Conservation (phyloP, 1,140 invertebrate species). For the Condylostylus longicornis region DNA sequence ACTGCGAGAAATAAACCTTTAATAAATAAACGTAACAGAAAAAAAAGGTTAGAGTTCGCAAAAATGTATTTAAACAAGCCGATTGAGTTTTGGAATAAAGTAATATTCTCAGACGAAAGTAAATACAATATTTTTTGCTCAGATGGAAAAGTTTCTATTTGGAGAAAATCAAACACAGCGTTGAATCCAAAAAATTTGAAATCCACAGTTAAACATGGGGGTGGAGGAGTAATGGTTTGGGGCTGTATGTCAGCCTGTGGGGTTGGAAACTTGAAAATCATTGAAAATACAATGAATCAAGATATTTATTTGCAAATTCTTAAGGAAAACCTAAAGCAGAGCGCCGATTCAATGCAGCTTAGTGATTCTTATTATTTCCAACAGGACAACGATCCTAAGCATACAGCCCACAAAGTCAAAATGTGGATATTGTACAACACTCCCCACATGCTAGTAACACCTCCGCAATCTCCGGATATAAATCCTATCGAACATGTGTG, state of each 20-base stretch:
- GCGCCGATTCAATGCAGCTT: slow-evolving; percentile 9
- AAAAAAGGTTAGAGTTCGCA: slow-evolving; percentile 13
- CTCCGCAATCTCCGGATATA: slow-evolving; percentile 24
- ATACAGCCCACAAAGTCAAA: slow-evolving; percentile 13
- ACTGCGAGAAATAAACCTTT: slow-evolving; percentile 10
- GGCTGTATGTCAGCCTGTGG: slow-evolving; percentile 17
- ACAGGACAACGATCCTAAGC: slow-evolving; percentile 13
- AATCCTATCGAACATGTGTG: slow-evolving; percentile 16
- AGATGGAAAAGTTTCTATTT: slow-evolving; percentile 8
- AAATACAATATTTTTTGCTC: slow-evolving; percentile 17
- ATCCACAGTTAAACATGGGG: slow-evolving; percentile 28
- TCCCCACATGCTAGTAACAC: slow-evolving; percentile 12
- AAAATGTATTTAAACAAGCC: slow-evolving; percentile 9
- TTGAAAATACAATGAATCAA: slow-evolving; percentile 14
- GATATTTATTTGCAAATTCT: slow-evolving; percentile 11
- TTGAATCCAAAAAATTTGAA: slow-evolving; percentile 14
- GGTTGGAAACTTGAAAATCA: slow-evolving; percentile 15
- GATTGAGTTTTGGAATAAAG: slow-evolving; percentile 9
- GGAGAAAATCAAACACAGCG: slow-evolving; percentile 11
- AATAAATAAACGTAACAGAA: slow-evolving; percentile 9
- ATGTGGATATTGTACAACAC: slow-evolving; percentile 13
- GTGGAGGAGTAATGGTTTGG: slow-evolving; percentile 25
- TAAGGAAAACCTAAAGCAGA: slow-evolving; percentile 11
- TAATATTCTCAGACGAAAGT: slow-evolving; percentile 18
- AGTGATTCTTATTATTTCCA: slow-evolving; percentile 5